phyloP scores from a whole-genome alignment of 2,797 vertebrate species.

The Mastacembelus armatus region DNA sequence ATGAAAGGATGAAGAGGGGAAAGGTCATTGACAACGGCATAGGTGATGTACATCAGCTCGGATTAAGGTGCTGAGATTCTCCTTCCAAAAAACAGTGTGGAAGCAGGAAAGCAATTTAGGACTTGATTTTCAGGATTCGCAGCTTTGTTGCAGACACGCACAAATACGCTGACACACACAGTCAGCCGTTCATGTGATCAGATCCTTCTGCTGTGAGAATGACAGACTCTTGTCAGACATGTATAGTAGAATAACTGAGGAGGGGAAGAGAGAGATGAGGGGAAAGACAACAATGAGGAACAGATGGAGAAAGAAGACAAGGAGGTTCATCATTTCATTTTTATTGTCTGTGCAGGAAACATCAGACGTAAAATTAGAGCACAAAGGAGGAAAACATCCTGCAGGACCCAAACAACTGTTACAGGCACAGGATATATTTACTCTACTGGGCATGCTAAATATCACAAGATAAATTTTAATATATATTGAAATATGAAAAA shows the following conservation, averaged over 20 bases:
- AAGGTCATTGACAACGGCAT: conserved; percentile 35
- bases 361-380: no score
- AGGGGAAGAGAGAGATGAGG: not conserved
- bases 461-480: no score
- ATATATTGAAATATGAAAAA: no score
- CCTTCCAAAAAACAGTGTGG: conserved; percentile 36
- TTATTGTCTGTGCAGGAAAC: no score
- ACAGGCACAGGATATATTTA: not conserved
- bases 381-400: not conserved
- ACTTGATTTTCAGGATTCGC: conserved; percentile 1
- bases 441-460: not conserved
- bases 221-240: not conserved
- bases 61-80: conserved; percentile 18
- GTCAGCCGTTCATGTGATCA: not conserved
- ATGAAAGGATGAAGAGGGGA: conserved; percentile 34
- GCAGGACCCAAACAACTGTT: not conserved
- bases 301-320: not conserved
- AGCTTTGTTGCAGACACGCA: conserved; percentile 1
- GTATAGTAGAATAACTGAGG: not conserved
- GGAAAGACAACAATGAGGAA: not conserved
- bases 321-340: no score
- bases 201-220: not conserved
- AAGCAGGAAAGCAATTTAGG: conserved; percentile 7
- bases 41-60: conserved; percentile 40
- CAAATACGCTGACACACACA: not conserved